Evolutionary conservation across 2,113 vertebrate species (phyloP).

Genomic region (Cyanoderma ruficeps): DNA sequence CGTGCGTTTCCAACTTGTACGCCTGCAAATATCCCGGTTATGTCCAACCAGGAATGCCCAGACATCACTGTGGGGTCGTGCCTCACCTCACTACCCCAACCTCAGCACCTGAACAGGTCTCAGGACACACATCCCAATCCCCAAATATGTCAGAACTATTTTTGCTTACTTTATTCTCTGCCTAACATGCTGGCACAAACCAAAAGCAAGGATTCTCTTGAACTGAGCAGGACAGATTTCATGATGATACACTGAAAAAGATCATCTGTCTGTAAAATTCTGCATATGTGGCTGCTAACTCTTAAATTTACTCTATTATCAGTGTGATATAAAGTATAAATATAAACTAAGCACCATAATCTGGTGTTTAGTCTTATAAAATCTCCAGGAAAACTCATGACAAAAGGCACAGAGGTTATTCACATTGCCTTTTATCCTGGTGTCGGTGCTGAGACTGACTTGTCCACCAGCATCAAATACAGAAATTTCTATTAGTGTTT

Average conservation of each 20-base stretch:
- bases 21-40: not conserved
- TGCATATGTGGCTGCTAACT: fast-evolving
- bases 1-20: fast-evolving
- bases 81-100: not conserved
- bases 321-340: not conserved
- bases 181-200: no score
- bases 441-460: not conserved
- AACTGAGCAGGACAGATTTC: not conserved
- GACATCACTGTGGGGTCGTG: not conserved
- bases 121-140: not conserved
- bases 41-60: not conserved
- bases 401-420: not conserved
- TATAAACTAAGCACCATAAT: fast-evolving
- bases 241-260: not conserved
- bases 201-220: not conserved
- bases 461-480: not conserved
- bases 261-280: not conserved
- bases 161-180: not conserved
- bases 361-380: not conserved
- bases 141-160: fast-evolving
- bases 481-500: not conserved
- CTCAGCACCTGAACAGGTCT: not conserved
- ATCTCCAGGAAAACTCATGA: not conserved
- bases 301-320: no score
- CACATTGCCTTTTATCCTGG: not conserved